Percentiles rank a stretch among this genome's conserved stretches.
Conservation (phyloP, 2,113 vertebrate species). For the Nipponia nippon region DNA sequence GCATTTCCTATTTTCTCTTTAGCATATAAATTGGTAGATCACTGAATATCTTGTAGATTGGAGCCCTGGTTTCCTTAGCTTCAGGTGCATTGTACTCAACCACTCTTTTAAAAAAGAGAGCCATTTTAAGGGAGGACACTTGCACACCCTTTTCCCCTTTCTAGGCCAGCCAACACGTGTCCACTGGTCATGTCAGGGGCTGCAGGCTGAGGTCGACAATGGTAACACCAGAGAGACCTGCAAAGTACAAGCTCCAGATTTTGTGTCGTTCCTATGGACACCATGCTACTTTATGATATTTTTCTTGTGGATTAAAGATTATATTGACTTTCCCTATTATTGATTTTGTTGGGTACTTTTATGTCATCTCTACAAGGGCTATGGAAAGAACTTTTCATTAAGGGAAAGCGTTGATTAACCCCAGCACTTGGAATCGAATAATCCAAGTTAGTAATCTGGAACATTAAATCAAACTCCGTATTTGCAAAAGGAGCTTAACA, state of each 20-base stretch:
- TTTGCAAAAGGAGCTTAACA: conserved; percentile 41
- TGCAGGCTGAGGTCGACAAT: neutral
- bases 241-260: neutral
- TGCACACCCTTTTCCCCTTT: neutral
- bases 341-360: neutral
- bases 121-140: neutral
- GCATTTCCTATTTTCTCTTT: neutral
- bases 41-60: neutral
- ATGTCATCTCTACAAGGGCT: neutral
- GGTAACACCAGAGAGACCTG: neutral
- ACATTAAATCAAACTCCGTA: neutral
- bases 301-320: neutral
- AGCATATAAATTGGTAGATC: neutral
- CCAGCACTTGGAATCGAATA: neutral
- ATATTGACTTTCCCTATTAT: neutral
- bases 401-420: neutral
- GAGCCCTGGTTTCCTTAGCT: neutral
- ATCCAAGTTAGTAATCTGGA: conserved; percentile 31
- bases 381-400: conserved; percentile 22
- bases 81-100: neutral
- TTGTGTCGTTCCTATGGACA: neutral
- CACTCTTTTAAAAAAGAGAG: neutral
- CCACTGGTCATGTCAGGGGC: neutral
- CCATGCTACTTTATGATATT: neutral
- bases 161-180: neutral